Evolutionary conservation across 1,140 invertebrate genomes (phyloP).

Genomic region (Cydia splendana): DNA sequence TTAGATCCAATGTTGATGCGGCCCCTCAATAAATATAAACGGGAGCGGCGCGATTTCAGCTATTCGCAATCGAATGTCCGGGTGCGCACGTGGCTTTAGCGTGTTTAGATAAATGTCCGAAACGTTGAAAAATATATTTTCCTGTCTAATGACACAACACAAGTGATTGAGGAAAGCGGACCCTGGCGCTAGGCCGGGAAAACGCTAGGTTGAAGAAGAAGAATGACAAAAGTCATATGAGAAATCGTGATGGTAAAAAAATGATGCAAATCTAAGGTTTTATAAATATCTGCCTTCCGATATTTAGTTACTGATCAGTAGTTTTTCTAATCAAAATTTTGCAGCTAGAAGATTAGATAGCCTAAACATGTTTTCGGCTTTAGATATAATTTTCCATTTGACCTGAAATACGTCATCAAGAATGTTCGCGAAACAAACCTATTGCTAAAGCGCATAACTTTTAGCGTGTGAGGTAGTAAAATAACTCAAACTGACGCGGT

Average conservation of each 20-base stretch:
- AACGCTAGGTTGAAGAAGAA: too few relatives aligned
- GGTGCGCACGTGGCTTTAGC: constrained; percentile 4
- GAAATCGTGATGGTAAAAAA: too few relatives aligned
- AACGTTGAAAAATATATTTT: neutral
- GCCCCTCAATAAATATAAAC: constrained; percentile 36
- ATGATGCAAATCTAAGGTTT: too few relatives aligned
- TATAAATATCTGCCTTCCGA: too few relatives aligned
- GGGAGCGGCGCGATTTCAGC: constrained; percentile 18
- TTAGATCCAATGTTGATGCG: constrained; percentile 42
- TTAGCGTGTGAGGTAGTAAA: neutral
- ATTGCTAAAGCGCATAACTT: constrained; percentile 9
- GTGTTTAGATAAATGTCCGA: neutral
- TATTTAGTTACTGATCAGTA: too few relatives aligned
- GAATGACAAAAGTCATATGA: too few relatives aligned
- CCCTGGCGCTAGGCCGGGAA: too few relatives aligned
- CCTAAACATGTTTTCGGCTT: neutral
- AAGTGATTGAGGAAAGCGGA: too few relatives aligned
- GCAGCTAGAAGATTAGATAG: too few relatives aligned
- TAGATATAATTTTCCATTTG: neutral
- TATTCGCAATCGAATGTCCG: constrained; percentile 33
- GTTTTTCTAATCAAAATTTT: too few relatives aligned
- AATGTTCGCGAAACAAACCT: constrained; percentile 4
- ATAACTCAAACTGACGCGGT: neutral
- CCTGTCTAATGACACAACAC: neutral
- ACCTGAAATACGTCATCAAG: neutral